phyloP scores from a whole-genome alignment of 2,113 vertebrate genomes.

The Melanerpes aurifrons region DNA sequence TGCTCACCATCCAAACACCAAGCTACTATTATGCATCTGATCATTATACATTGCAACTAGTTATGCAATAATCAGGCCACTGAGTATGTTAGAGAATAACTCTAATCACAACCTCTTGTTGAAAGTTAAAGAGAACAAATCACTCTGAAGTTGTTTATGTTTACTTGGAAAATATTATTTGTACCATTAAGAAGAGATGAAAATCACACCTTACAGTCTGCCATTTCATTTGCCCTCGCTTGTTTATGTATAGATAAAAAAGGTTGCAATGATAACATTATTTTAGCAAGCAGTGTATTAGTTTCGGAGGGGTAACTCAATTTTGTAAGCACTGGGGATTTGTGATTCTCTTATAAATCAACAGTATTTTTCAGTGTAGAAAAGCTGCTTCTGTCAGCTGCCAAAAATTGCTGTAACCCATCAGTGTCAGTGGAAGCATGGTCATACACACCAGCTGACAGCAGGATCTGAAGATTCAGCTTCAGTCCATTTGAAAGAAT shows the following conservation, averaged over 20 bases:
- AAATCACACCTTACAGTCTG: background rate
- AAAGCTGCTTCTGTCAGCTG: conserved; percentile 6
- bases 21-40: background rate
- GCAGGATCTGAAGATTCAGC: background rate
- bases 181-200: background rate
- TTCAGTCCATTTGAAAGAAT: conserved; percentile 43
- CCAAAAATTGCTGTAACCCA: conserved; percentile 9
- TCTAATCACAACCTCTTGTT: background rate
- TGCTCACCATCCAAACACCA: background rate
- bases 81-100: background rate
- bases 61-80: background rate
- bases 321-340: background rate
- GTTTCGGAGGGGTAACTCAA: background rate
- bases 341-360: background rate
- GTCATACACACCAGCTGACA: background rate
- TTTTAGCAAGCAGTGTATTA: background rate
- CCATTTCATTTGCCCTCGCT: background rate
- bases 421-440: background rate
- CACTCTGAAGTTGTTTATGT: background rate
- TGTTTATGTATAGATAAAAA: background rate
- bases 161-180: background rate
- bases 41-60: background rate
- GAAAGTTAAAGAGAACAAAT: background rate
- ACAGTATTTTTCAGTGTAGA: background rate
- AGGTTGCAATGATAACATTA: background rate